Conservation (phyloP, 2,888 invertebrate genomes). For the Drosophila quasianomalipes region DNA sequence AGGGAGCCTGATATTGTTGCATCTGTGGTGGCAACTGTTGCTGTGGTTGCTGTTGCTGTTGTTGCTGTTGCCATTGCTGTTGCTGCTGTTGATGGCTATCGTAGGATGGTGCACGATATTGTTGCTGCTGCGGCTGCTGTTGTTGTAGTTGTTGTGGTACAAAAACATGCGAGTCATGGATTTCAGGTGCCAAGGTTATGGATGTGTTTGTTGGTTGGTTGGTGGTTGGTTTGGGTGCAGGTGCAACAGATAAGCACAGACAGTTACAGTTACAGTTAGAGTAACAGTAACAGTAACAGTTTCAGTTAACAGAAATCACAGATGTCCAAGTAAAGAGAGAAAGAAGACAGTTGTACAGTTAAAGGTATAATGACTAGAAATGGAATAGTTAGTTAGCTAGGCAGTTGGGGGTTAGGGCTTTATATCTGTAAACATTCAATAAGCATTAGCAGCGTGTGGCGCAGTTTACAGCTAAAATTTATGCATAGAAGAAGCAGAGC, state of each 20-base stretch:
- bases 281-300: slow-evolving; percentile 45
- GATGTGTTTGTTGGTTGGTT: slow-evolving; percentile 15
- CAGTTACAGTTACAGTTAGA: slow-evolving; percentile 28
- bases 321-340: slow-evolving; percentile 42
- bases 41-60: slow-evolving; percentile 49
- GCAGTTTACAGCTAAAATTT: slow-evolving; percentile 77
- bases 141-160: slow-evolving; percentile 32
- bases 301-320: slow-evolving; percentile 37
- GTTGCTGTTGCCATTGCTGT: slow-evolving; percentile 56
- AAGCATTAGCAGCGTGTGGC: slow-evolving; percentile 53
- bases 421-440: slow-evolving; percentile 12
- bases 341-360: slow-evolving; percentile 63
- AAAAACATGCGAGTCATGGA: slow-evolving; percentile 57
- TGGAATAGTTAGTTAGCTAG: slow-evolving; percentile 32
- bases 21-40: slow-evolving; percentile 58
- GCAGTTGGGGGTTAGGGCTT: not conserved
- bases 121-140: slow-evolving; percentile 65
- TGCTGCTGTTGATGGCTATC: slow-evolving; percentile 63
- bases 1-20: slow-evolving; percentile 67
- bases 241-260: slow-evolving; percentile 41
- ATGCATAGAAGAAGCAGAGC: slow-evolving; percentile 56
- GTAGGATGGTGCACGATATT: slow-evolving; percentile 74
- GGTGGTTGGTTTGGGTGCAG: slow-evolving; percentile 34
- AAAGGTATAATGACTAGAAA: slow-evolving; percentile 41
- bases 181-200: slow-evolving; percentile 53